Evolutionary conservation across 2,888 invertebrate genomes (phyloP).

Genomic region (Thymelicus sylvestris): DNA sequence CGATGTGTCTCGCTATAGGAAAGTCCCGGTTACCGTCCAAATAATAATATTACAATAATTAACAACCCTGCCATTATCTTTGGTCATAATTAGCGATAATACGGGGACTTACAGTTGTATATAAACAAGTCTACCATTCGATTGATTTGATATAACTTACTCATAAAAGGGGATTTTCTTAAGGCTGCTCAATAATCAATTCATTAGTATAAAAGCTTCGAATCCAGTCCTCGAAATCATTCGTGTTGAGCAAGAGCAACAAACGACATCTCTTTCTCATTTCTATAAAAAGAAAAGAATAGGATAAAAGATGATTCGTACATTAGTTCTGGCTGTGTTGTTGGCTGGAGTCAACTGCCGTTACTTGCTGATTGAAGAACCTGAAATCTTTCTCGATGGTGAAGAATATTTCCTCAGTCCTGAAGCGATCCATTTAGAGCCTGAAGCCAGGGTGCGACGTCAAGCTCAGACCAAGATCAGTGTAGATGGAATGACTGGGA

Average conservation of each 20-base stretch:
- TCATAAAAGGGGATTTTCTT: neutral
- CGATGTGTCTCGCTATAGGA: neutral
- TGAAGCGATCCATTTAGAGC: neutral
- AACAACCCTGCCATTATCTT: neutral
- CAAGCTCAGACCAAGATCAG: slow-evolving; percentile 22
- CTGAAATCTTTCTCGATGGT: neutral
- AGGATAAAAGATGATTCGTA: neutral
- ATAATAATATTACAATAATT: neutral
- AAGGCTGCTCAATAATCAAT: neutral
- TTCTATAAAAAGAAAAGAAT: neutral
- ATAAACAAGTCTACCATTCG: neutral
- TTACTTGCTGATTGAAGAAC: slow-evolving; percentile 2
- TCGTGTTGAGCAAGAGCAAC: neutral
- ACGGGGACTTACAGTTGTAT: neutral
- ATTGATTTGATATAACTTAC: neutral
- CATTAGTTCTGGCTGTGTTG: neutral
- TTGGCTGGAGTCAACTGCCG: neutral
- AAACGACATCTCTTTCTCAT: neutral
- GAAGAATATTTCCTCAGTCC: slow-evolving; percentile 3
- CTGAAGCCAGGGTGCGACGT: slow-evolving; percentile 23
- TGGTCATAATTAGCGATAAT: neutral
- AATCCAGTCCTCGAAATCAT: neutral
- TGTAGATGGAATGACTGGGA: slow-evolving; percentile 42
- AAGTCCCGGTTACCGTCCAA: neutral
- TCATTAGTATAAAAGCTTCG: neutral